Evolutionary conservation across 2,888 invertebrate genomes (phyloP), one percentile per base, ranked within the genome.

Genomic region (Heteromyza rotundicornis): DNA sequence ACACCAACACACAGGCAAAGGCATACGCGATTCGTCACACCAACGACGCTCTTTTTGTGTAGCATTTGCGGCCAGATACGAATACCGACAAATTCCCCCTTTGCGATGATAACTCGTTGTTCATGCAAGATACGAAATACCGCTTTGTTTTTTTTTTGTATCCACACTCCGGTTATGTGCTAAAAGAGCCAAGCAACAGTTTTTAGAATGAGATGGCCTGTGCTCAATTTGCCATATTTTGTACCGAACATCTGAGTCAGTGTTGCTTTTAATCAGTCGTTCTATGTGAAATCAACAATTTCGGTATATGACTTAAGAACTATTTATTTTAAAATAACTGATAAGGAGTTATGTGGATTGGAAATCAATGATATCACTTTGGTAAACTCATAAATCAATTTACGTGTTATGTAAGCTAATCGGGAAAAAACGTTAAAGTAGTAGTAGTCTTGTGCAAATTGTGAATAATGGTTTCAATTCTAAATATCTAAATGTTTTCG

Each of bases 1-100:
- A 53, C 44, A 65, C 69, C 10, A 27, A 27, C 27, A 40, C 40
- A 40, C 40, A 3, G 14, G 40, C 40, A 40, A 40, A n/a, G n/a
- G n/a, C n/a, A n/a, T n/a, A n/a, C n/a, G n/a, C n/a, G n/a, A n/a
- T n/a, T n/a, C n/a, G n/a, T n/a, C n/a, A n/a, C n/a, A n/a, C n/a
- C n/a, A n/a, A n/a, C n/a, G n/a, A n/a, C n/a, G n/a, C n/a, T n/a
- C n/a, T n/a, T n/a, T n/a, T n/a, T 40, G 16, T n/a, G 16, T n/a
- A 20, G 40, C 7, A n/a, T 55, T 12, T 36, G 2, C 35, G 2
- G n/a, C 17, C 32, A 16, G 36, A 27, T 57, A 40, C 53, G 36
- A 57, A 16, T 49, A 57, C 2, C 17, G 14, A 32, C n/a, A n/a
- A 19, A 57, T 20, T 27, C 27, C 27, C 27, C 27, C 27, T 10